Evolutionary conservation across 2,797 vertebrate genomes (phyloP), one percentile per base, ranked within the genome.

Genomic region (Gadopsis bispinosus): DNA sequence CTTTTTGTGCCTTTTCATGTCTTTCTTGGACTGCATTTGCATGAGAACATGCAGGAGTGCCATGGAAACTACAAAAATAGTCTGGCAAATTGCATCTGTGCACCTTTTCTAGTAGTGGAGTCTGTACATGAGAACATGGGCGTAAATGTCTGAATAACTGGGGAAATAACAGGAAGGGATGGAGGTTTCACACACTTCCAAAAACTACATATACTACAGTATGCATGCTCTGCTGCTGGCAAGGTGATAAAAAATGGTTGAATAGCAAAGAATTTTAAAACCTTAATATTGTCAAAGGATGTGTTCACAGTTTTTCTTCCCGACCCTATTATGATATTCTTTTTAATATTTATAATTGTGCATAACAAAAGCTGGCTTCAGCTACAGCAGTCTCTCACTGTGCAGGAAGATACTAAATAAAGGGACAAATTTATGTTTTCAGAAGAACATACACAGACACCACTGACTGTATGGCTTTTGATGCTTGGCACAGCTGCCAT

Each of bases 21-120:
- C 50, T 75, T 61, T 64, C 45, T 72, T 41, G 3, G 73, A 43
- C 58, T 51, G 45, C 11, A 22, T 72, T 75, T 73, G 39, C 60
- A 19, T 55, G 43, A 14, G 33, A 72, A 74, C 35, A 53, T 54
- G 26, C 48, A 31, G 22, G 9, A 60, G 22, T 73, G 68, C 55
- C 55, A 64, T 67, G 47, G 56, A 76, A 73, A 74, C 60, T 33
- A 50, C 19, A 14, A 45, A 19, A 37, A 20, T n/a, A 4, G 29
- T 69, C n/a, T 69, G 13, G 51, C 67, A 80, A 55, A 7, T 35
- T 35, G 37, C 53, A 51, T 66, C 14, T 26, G 11, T 29, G 26
- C 35, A 39, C 50, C 22, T 8, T 39, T 39, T 37, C 51, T 35
- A 35, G 51, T 37, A 20, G 47, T 5, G 2, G 14, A 41, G 6